phyloP scores from a whole-genome alignment of 1,140 invertebrate genomes.

The Atta colombica region DNA sequence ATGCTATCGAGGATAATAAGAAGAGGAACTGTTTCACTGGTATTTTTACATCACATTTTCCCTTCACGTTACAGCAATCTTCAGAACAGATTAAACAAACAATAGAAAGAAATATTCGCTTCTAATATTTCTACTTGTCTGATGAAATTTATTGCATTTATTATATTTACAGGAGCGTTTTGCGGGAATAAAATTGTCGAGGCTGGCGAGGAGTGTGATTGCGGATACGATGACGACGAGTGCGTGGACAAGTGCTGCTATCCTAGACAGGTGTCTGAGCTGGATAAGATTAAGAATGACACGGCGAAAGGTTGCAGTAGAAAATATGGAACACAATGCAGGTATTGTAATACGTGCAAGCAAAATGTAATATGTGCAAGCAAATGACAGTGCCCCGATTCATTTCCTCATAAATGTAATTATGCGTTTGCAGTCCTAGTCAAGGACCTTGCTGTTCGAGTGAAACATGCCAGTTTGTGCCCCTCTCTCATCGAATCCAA shows the following conservation, averaged over 20 bases:
- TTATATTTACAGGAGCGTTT: slow-evolving; percentile 95
- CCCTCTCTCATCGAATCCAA: slow-evolving; percentile 88
- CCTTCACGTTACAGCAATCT: not conserved
- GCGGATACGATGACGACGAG: slow-evolving; percentile 97
- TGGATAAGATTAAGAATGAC: slow-evolving; percentile 90
- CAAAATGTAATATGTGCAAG: not conserved
- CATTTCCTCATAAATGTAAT: not conserved
- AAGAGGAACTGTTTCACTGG: slow-evolving; percentile 98
- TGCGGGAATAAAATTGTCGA: slow-evolving; percentile 99
- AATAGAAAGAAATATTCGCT: not conserved
- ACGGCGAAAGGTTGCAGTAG: slow-evolving; percentile 93
- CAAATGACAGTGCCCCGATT: not conserved
- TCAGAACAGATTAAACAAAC: not conserved
- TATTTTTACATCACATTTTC: slow-evolving; percentile 76
- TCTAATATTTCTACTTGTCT: slow-evolving; percentile 9
- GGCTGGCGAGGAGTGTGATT: slow-evolving; percentile 99
- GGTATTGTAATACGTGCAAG: slow-evolving; percentile 84
- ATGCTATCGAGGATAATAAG: slow-evolving; percentile 95
- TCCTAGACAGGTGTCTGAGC: slow-evolving; percentile 91
- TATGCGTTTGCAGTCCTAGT: slow-evolving; percentile 91
- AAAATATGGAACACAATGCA: slow-evolving; percentile 93
- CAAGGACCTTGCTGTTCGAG: slow-evolving; percentile 98
- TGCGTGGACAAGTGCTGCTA: slow-evolving; percentile 98
- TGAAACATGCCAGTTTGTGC: slow-evolving; percentile 93
- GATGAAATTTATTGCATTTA: slow-evolving; percentile 85